phyloP scores from a whole-genome alignment of 2,797 vertebrate species.

The Thaleichthys pacificus region DNA sequence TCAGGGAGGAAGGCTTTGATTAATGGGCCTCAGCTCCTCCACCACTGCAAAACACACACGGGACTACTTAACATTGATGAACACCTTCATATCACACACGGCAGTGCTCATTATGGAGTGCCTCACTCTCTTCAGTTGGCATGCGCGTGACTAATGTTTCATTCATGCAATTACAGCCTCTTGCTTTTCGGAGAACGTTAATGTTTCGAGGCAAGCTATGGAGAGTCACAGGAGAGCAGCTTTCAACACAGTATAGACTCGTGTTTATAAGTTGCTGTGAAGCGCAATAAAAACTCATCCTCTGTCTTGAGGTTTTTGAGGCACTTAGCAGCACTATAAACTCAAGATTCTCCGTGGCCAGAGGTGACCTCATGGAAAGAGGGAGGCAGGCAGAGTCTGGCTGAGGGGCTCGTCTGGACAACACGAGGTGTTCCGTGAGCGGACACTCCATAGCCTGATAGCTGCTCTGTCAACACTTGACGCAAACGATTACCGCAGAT shows the following conservation, averaged over 20 bases:
- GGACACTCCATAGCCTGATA: slow-evolving; percentile 27
- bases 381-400: slow-evolving; percentile 33
- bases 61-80: background rate
- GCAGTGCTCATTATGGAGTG: background rate
- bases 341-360: slow-evolving; percentile 38
- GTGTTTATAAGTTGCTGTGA: slow-evolving; percentile 42
- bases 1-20: slow-evolving; percentile 9
- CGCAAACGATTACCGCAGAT: slow-evolving; percentile 9
- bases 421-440: slow-evolving; percentile 43
- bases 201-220: slow-evolving; percentile 25
- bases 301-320: slow-evolving; percentile 28
- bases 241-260: slow-evolving; percentile 25
- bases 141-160: background rate
- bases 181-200: background rate
- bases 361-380: slow-evolving; percentile 59
- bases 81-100: slow-evolving; percentile 9
- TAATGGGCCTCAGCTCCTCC: background rate
- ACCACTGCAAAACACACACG: background rate
- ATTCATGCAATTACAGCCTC: background rate
- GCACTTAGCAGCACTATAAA: slow-evolving; percentile 54
- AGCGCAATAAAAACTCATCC: slow-evolving; percentile 42
- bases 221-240: slow-evolving; percentile 26
- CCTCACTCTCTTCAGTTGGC: background rate
- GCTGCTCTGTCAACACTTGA: background rate
- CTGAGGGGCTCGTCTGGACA: slow-evolving; percentile 35